These are phyloP conservation scores for Empidonax alnorum DNA, from an alignment of 2,113 vertebrate species.

Conservation along the genomic window DNA sequence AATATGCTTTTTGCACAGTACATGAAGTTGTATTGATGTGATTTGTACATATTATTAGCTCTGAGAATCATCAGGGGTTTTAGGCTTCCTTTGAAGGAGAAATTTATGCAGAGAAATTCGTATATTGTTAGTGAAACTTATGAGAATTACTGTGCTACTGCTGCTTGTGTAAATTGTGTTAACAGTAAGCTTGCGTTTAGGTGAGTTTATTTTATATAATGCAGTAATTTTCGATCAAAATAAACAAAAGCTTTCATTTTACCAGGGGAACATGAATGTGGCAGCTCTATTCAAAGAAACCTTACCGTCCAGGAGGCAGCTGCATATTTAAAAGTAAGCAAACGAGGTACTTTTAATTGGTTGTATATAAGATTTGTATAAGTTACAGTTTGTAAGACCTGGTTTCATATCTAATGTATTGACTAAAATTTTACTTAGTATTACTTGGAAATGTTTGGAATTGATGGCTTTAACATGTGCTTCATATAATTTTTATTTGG, in stretches of 20 bases:
- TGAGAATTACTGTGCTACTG: not conserved
- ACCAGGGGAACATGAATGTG: slow-evolving; percentile 93
- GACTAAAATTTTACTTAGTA: not conserved
- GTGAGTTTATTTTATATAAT: not conserved
- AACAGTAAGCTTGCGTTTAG: not conserved
- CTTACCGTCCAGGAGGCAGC: slow-evolving; percentile 87
- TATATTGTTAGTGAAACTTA: not conserved
- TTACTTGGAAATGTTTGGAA: not conserved
- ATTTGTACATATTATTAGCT: not conserved
- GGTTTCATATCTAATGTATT: not conserved
- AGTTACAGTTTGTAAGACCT: not conserved
- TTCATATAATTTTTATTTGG: not conserved
- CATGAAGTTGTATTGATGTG: not conserved
- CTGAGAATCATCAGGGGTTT: not conserved
- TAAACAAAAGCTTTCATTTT: slow-evolving; percentile 48
- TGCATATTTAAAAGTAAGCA: slow-evolving; percentile 87
- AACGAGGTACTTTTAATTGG: not conserved
- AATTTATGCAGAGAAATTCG: not conserved
- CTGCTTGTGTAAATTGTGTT: not conserved
- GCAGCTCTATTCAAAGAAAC: slow-evolving; percentile 84
- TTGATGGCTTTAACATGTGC: not conserved
- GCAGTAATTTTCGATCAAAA: not conserved
- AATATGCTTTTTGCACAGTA: not conserved
- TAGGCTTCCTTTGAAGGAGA: not conserved
- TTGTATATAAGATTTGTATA: not conserved